phyloP scores from a whole-genome alignment of 2,797 vertebrate genomes.

The Rousettus madagascariensis region DNA sequence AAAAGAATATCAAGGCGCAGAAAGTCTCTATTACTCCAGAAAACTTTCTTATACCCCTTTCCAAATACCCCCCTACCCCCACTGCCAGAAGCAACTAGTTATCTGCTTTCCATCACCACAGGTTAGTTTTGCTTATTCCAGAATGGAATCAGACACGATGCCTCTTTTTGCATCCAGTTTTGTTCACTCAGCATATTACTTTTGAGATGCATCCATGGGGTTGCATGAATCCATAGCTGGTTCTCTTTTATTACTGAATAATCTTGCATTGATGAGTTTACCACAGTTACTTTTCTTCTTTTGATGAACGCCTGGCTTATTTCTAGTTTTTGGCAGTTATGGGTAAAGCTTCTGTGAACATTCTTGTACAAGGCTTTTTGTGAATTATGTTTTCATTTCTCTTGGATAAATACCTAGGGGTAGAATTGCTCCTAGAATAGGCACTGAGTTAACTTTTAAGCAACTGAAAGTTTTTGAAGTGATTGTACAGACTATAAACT shows the following conservation, averaged over 20 bases:
- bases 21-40: background rate
- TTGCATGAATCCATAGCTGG: background rate
- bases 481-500: background rate
- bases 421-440: background rate
- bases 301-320: background rate
- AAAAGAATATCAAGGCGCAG: background rate
- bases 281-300: background rate
- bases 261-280: background rate
- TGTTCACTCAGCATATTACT: background rate
- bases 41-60: background rate
- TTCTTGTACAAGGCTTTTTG: background rate
- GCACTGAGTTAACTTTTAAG: background rate
- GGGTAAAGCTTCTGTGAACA: background rate
- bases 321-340: background rate
- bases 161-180: background rate
- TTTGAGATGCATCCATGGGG: background rate
- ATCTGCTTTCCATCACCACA: background rate
- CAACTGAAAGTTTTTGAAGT: background rate
- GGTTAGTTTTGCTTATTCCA: background rate
- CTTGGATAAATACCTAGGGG: background rate
- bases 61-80: background rate
- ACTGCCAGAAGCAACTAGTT: background rate
- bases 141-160: background rate
- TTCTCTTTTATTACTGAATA: background rate
- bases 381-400: slow-evolving; percentile 40